phyloP scores from a whole-genome alignment of 1,140 invertebrate species.

The Habropoda laboriosa region DNA sequence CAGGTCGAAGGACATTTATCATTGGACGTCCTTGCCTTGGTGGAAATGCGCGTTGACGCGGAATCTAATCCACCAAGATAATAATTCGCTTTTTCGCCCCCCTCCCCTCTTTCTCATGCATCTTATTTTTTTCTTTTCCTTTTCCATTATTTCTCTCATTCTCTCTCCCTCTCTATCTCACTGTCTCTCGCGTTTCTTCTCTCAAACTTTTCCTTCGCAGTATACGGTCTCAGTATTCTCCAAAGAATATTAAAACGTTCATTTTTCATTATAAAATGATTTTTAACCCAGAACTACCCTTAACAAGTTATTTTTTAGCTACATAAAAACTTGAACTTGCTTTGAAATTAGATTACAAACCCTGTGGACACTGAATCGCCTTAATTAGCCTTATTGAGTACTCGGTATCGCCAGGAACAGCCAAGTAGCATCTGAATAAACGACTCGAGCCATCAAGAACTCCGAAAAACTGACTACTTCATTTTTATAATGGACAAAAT shows the following conservation, averaged over 20 bases:
- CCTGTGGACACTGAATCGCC: background rate
- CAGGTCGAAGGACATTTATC: conserved; percentile 19
- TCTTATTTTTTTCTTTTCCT: too few relatives aligned
- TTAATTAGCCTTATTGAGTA: background rate
- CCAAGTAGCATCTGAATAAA: background rate
- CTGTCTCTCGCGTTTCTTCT: too few relatives aligned
- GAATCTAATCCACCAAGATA: background rate
- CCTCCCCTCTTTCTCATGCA: too few relatives aligned
- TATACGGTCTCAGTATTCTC: too few relatives aligned
- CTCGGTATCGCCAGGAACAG: conserved; percentile 13
- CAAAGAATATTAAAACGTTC: too few relatives aligned
- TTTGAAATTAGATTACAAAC: conserved; percentile 7
- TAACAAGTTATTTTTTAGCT: too few relatives aligned
- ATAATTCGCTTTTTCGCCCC: conserved; percentile 2
- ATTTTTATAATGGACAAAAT: too few relatives aligned
- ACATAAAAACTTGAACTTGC: background rate
- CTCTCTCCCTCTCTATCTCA: too few relatives aligned
- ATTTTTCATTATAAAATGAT: too few relatives aligned
- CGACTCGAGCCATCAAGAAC: background rate
- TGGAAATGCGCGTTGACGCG: background rate
- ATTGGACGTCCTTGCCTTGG: background rate
- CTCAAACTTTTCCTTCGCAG: too few relatives aligned
- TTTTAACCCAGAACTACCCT: too few relatives aligned
- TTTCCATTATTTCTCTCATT: too few relatives aligned
- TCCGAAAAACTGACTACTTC: background rate